Conservation (phyloP, 2,797 vertebrate species). For the Neopelma chrysocephalum region DNA sequence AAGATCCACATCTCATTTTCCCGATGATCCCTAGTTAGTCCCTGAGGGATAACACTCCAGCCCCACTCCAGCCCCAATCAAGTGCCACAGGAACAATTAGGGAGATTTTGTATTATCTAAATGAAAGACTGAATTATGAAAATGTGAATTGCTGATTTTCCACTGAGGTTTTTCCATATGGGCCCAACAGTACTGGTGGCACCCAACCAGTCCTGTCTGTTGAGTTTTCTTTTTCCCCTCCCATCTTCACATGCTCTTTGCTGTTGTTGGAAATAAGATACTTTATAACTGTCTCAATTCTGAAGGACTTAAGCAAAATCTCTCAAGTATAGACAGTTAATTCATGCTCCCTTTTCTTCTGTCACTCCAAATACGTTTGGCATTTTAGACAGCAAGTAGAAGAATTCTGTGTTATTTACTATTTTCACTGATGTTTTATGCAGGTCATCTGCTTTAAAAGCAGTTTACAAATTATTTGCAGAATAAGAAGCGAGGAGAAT, state of each 20-base stretch:
- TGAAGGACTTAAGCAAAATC: background rate
- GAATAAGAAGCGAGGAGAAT: background rate
- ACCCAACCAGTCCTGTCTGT: background rate
- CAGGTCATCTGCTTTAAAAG: background rate
- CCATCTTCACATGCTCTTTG: background rate
- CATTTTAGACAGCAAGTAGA: background rate
- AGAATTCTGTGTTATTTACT: background rate
- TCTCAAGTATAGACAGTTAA: background rate
- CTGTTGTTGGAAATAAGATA: background rate
- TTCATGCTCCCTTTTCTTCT: background rate
- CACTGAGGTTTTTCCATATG: background rate
- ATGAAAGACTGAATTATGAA: background rate
- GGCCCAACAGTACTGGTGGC: background rate
- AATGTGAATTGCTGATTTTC: conserved; percentile 7
- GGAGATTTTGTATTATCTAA: conserved; percentile 20
- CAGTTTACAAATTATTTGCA: background rate
- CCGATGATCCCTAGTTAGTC: background rate
- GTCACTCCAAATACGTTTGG: background rate
- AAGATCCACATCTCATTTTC: conserved; percentile 42
- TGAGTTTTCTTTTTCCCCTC: background rate
- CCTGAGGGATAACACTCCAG: background rate
- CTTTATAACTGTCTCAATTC: background rate
- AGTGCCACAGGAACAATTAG: conserved; percentile 20
- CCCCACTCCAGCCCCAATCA: conserved; percentile 26
- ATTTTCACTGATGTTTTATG: background rate